A percentile compares a stretch with the other conserved stretches of the same genome.
Evolutionary conservation across 2,113 vertebrate genomes (phyloP).

Genomic region (Scomber scombrus): DNA sequence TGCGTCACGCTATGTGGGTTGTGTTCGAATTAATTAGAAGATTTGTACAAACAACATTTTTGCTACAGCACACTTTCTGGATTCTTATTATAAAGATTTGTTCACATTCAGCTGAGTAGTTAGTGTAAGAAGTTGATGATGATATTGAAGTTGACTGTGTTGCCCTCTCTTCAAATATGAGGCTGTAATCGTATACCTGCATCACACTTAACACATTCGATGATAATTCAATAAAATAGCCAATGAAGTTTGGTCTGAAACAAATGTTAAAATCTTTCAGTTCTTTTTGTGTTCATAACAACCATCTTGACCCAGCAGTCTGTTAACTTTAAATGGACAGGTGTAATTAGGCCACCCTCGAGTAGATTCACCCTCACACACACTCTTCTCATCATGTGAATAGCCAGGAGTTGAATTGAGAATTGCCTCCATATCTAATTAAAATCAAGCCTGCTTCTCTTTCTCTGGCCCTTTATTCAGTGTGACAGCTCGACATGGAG

Average conservation of each 20-base stretch:
- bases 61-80: neutral
- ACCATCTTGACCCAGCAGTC: neutral
- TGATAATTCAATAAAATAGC: neutral
- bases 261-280: neutral
- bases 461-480: conserved; percentile 30
- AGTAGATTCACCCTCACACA: neutral
- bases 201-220: neutral
- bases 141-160: no score
- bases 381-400: conserved; percentile 8
- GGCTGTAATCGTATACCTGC: neutral
- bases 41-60: no score
- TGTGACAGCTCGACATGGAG: conserved; percentile 55
- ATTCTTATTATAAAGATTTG: neutral
- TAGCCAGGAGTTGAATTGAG: conserved; percentile 30
- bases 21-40: no score
- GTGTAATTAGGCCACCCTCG: conserved; percentile 39
- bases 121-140: neutral
- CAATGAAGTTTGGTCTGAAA: neutral
- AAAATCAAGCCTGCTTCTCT: conserved; percentile 50
- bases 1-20: no score
- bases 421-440: conserved; percentile 63
- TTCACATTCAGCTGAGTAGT: neutral
- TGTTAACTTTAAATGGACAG: conserved; percentile 25
- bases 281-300: neutral
- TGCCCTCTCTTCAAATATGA: neutral